Evolutionary conservation across 2,888 invertebrate species (phyloP), one percentile per base, ranked within the genome.

Genomic region (Carterocephalus palaemon): DNA sequence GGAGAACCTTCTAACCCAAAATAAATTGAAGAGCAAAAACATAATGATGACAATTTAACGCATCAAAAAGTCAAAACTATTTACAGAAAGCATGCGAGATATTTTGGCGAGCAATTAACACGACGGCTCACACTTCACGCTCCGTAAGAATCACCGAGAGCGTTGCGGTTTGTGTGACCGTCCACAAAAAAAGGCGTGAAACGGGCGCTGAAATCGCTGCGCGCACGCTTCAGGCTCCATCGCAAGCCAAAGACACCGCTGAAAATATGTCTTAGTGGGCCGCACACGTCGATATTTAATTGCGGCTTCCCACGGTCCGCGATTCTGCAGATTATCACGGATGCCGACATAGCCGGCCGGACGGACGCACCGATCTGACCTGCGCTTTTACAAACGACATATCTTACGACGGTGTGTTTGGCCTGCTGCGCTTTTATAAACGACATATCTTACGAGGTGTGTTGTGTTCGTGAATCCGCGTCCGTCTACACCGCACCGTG

Each of bases 121-220:
- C 62, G 49, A 60, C 63, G 67, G 68, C 76, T 78, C 77, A 74
- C 78, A 77, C 74, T 78, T 73, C 74, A 80, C 71, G 80, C 74
- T 63, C 62, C 70, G 74, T 80, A 69, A 70, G 56, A 51, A 60
- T 68, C 66, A 70, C 69, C 75, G 70, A 70, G 64, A 58, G 59
- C 58, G 62, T 60, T 57, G 61, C 59, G 57, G 59, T 26, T 29
- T 38, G 24, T 9, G 24, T 9, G 19, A 22, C 29, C 49, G 61
- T 59, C 56, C 56, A 54, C 59, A 58, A 80, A 78, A 80, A 79
- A 75, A 81, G 78, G 80, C 83, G 82, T 83, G 82, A 83, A 84
- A 78, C 62, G 61, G 52, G 49, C 59, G 67, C 81, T 81, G 77
- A 81, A 82, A 79, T 80, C 73, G 75, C 56, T 59, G 62, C 66